Conservation (phyloP, 1,140 invertebrate species). For the Metopolophium dirhodum region DNA sequence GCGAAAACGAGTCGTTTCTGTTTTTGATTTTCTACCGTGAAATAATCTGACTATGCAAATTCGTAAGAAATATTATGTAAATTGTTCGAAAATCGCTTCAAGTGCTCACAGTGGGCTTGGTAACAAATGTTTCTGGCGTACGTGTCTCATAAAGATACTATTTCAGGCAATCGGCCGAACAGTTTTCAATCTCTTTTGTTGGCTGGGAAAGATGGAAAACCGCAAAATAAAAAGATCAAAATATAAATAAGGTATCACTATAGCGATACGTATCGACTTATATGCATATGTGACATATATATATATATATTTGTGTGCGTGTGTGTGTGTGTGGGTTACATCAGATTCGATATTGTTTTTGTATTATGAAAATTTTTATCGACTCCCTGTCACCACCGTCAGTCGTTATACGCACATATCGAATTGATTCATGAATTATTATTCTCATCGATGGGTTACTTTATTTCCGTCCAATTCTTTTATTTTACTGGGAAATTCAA, state of each 20-base stretch:
- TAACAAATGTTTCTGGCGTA: constrained; percentile 30
- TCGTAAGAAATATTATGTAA: constrained; percentile 52
- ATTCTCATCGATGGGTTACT: background rate
- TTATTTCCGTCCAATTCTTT: background rate
- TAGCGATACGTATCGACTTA: background rate
- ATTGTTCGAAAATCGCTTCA: constrained; percentile 43
- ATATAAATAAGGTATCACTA: constrained; percentile 28
- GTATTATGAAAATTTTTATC: constrained; percentile 46
- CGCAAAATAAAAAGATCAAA: background rate
- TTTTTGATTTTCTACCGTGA: constrained; percentile 36
- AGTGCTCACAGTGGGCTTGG: background rate
- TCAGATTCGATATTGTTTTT: constrained; percentile 53
- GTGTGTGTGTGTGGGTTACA: background rate
- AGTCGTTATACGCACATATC: background rate
- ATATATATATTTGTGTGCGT: background rate
- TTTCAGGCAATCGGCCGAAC: constrained; percentile 27
- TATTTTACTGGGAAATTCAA: background rate
- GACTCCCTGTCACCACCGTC: background rate
- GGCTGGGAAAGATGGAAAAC: background rate
- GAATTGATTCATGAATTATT: constrained; percentile 14
- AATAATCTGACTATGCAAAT: constrained; percentile 22
- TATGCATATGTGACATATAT: background rate
- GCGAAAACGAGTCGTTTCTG: constrained; percentile 32
- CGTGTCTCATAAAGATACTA: constrained; percentile 9
- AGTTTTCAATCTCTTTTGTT: constrained; percentile 46